Evolutionary conservation across 2,113 vertebrate species (phyloP).

Genomic region (Trochalopteron elliotii): DNA sequence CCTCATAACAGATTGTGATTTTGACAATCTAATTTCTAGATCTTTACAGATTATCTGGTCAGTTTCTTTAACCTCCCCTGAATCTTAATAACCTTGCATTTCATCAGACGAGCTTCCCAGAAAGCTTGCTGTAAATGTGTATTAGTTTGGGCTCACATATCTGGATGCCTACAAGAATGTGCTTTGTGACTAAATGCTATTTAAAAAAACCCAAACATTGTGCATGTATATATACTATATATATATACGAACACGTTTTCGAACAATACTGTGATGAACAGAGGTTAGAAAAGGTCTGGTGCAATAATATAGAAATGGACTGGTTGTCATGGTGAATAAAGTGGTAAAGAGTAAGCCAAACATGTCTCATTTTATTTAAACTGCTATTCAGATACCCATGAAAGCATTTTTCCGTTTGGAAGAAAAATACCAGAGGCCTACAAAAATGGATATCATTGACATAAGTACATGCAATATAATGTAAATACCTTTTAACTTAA

Average conservation of each 20-base stretch:
- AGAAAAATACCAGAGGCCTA: neutral
- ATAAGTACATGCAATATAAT: neutral
- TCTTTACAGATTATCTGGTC: neutral
- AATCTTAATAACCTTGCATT: neutral
- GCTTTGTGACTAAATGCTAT: neutral
- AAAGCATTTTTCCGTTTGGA: neutral
- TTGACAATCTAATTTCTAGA: neutral
- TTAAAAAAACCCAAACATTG: neutral
- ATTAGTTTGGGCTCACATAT: neutral
- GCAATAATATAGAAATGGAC: neutral
- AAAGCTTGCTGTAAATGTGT: neutral
- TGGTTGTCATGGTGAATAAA: constrained; percentile 60
- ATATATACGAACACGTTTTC: neutral
- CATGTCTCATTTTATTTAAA: constrained; percentile 28
- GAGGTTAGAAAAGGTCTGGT: constrained; percentile 19
- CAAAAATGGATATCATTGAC: constrained; percentile 7
- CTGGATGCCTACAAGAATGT: neutral
- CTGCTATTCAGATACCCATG: neutral
- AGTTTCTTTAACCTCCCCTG: neutral
- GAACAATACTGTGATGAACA: neutral
- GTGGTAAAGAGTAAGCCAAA: neutral
- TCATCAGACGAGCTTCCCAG: neutral
- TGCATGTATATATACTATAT: neutral
- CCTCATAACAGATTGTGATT: neutral
- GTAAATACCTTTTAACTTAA: neutral